phyloP scores from a whole-genome alignment of 2,888 invertebrate species.

The Agrenia bidenticulata region DNA sequence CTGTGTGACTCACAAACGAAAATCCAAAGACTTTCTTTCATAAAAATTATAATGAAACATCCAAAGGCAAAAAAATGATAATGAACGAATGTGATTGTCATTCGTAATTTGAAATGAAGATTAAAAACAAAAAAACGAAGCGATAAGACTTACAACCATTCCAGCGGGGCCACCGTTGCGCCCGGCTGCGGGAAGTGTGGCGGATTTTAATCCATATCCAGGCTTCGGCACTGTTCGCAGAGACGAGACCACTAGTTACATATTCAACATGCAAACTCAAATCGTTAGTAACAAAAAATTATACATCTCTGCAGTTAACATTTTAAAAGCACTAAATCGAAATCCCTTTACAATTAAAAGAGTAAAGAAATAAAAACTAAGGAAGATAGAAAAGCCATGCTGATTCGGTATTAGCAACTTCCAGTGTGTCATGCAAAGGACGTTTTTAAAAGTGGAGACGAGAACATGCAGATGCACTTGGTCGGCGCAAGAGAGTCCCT shows the following conservation, averaged over 20 bases:
- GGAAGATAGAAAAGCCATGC: no score
- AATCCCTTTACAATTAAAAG: no score
- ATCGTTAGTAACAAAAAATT: not conserved
- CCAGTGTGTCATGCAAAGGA: no score
- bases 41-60: no score
- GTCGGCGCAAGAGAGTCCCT: not conserved
- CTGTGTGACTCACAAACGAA: no score
- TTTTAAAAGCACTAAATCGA: no score
- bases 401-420: no score
- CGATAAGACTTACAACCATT: slow-evolving; percentile 54
- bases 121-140: not conserved
- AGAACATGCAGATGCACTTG: no score
- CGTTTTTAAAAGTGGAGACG: not conserved
- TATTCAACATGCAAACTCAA: slow-evolving; percentile 18
- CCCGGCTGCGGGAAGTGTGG: slow-evolving; percentile 70
- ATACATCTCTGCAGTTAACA: no score
- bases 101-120: not conserved
- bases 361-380: no score
- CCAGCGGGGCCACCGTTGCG: slow-evolving; percentile 58
- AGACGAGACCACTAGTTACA: slow-evolving; percentile 61
- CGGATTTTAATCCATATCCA: slow-evolving; percentile 73
- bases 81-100: slow-evolving; percentile 13
- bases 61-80: not conserved
- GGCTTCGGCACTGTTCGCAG: slow-evolving; percentile 72
- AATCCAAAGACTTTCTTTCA: slow-evolving; percentile 19